phyloP scores from a whole-genome alignment of 2,113 vertebrate genomes.

The Hymenochirus boettgeri region DNA sequence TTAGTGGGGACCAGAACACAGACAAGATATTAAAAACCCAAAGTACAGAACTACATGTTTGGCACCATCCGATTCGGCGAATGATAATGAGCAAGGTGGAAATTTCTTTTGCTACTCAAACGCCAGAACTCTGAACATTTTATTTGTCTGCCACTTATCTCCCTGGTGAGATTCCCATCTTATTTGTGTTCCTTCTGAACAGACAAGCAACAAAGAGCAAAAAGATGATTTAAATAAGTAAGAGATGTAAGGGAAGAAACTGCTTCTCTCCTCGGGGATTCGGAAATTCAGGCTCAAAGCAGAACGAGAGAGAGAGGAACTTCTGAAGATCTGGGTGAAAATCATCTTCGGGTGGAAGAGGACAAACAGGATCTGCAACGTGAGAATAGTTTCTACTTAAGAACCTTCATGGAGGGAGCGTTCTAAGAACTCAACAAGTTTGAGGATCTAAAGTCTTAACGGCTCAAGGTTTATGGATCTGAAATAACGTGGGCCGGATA shows the following conservation, averaged over 20 bases:
- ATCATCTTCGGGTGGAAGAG: not conserved
- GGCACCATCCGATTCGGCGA: slow-evolving; percentile 18
- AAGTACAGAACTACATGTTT: slow-evolving; percentile 3
- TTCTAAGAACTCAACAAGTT: no score
- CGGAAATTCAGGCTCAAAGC: slow-evolving; percentile 16
- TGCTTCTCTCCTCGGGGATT: not conserved
- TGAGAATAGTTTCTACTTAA: no score
- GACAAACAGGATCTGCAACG: no score
- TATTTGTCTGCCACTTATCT: slow-evolving; percentile 27
- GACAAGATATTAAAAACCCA: slow-evolving; percentile 7
- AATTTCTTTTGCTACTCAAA: slow-evolving; percentile 10
- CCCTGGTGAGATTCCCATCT: slow-evolving; percentile 27
- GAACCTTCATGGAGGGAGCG: no score
- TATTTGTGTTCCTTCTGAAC: slow-evolving; percentile 13
- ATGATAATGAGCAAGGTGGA: slow-evolving; percentile 5
- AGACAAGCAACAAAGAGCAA: slow-evolving; percentile 10
- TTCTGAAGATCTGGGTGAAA: not conserved
- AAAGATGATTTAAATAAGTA: slow-evolving; percentile 31
- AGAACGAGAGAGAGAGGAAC: slow-evolving; percentile 4
- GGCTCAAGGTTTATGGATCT: no score
- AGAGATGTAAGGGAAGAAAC: not conserved
- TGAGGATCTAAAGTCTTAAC: no score
- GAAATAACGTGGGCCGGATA: no score
- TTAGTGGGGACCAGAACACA: not conserved
- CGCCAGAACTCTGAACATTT: slow-evolving; percentile 17